Evolutionary conservation across 2,113 vertebrate genomes (phyloP).

Genomic region (Amazona vittata): DNA sequence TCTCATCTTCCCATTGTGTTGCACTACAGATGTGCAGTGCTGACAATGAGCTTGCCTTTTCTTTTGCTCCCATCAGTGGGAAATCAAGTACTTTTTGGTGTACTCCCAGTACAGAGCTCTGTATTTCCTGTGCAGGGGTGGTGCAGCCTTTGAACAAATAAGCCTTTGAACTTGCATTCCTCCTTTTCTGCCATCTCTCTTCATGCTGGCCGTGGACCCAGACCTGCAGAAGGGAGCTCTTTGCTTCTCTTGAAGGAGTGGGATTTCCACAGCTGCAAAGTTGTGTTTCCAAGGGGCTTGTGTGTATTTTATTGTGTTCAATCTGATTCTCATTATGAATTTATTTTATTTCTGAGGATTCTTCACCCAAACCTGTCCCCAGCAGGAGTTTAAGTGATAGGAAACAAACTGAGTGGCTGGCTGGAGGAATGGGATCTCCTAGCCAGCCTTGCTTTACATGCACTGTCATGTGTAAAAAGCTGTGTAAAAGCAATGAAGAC

Average conservation of each 20-base stretch:
- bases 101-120: neutral
- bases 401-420: neutral
- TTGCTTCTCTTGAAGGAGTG: neutral
- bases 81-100: neutral
- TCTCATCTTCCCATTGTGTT: neutral
- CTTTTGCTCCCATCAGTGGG: neutral
- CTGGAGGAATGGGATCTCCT: neutral
- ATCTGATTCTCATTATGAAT: neutral
- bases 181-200: accelerated
- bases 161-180: neutral
- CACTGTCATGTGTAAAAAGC: neutral
- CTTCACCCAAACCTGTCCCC: neutral
- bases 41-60: neutral
- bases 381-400: neutral
- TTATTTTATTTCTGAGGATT: neutral
- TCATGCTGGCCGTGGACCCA: accelerated
- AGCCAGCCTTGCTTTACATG: neutral
- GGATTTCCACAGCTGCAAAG: neutral
- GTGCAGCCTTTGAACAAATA: neutral
- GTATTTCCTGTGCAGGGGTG: neutral
- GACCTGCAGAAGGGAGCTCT: neutral
- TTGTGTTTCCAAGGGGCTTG: neutral
- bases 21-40: neutral
- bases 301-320: neutral
- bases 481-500: neutral